Evolutionary conservation across 1,140 invertebrate genomes (phyloP).

Genomic region (Pararge aegeria): DNA sequence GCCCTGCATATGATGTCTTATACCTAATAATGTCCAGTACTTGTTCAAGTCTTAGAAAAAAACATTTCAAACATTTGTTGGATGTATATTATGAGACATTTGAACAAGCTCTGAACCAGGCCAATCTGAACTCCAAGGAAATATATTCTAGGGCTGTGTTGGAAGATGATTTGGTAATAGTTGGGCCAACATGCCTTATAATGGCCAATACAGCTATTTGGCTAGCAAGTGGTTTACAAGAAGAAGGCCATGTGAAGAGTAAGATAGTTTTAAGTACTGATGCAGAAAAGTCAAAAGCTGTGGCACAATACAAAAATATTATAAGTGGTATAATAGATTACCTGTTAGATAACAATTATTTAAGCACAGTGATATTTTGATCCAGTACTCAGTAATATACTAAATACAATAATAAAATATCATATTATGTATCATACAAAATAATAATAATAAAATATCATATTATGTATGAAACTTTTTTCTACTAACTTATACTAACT

Average conservation of each 20-base stretch:
- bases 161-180: slow-evolving; percentile 48
- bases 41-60: slow-evolving; percentile 35
- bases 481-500: too few relatives aligned
- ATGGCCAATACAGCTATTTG: slow-evolving; percentile 64
- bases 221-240: slow-evolving; percentile 58
- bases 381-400: too few relatives aligned
- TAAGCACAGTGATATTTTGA: background rate
- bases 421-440: too few relatives aligned
- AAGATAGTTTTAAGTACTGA: slow-evolving; percentile 43
- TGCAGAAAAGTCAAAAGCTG: slow-evolving; percentile 44
- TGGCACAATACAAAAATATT: slow-evolving; percentile 43
- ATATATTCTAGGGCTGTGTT: slow-evolving; percentile 50
- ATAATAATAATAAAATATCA: too few relatives aligned
- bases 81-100: slow-evolving; percentile 56
- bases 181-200: slow-evolving; percentile 57
- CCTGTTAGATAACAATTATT: slow-evolving; percentile 25
- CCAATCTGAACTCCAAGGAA: slow-evolving; percentile 28
- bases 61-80: slow-evolving; percentile 46
- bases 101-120: slow-evolving; percentile 31
- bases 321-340: slow-evolving; percentile 61
- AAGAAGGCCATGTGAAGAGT: slow-evolving; percentile 67
- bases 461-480: too few relatives aligned
- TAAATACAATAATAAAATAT: too few relatives aligned
- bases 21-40: slow-evolving; percentile 60
- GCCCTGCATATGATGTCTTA: slow-evolving; percentile 58